Percentiles rank a stretch among this genome's conserved stretches.
Evolutionary conservation across 2,113 vertebrate species (phyloP).

Genomic region (Corydoras sp.): DNA sequence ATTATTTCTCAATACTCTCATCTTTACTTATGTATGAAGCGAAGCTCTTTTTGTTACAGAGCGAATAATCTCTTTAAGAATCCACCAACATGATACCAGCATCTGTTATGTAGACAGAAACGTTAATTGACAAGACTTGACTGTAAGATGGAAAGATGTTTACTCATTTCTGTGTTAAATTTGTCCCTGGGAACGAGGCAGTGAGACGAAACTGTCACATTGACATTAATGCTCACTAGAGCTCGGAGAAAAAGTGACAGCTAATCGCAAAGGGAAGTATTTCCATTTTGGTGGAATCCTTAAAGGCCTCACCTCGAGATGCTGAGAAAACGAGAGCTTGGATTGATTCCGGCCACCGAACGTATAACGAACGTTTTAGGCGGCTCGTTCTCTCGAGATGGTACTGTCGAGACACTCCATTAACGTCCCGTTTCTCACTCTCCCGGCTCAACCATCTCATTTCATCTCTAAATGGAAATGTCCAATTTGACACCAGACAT

Average conservation of each 20-base stretch:
- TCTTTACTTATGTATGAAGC: too few relatives aligned
- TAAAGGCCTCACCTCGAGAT: constrained; percentile 18
- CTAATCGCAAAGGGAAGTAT: constrained; percentile 37
- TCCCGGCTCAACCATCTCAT: constrained; percentile 15
- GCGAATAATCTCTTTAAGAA: too few relatives aligned
- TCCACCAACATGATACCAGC: too few relatives aligned
- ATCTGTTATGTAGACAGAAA: too few relatives aligned
- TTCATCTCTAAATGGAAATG: constrained; percentile 44
- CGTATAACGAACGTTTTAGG: constrained; percentile 38
- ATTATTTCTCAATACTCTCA: too few relatives aligned
- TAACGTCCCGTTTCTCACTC: constrained; percentile 28
- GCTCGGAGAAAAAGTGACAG: constrained; percentile 16
- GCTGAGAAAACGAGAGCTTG: constrained; percentile 23
- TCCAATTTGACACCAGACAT: constrained; percentile 36
- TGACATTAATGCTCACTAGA: too few relatives aligned
- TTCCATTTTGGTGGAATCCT: constrained; percentile 43
- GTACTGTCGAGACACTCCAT: constrained; percentile 16
- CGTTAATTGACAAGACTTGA: too few relatives aligned
- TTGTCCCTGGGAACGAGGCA: too few relatives aligned
- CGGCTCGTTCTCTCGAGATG: constrained; percentile 18
- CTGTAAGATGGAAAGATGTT: too few relatives aligned
- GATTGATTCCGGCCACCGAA: constrained; percentile 34
- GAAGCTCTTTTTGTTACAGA: too few relatives aligned
- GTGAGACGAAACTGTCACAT: too few relatives aligned
- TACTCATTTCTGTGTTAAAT: too few relatives aligned